Base-by-base conservation (phyloP, 2,113 vertebrate genomes). In the Cinclus mexicanus region DNA sequence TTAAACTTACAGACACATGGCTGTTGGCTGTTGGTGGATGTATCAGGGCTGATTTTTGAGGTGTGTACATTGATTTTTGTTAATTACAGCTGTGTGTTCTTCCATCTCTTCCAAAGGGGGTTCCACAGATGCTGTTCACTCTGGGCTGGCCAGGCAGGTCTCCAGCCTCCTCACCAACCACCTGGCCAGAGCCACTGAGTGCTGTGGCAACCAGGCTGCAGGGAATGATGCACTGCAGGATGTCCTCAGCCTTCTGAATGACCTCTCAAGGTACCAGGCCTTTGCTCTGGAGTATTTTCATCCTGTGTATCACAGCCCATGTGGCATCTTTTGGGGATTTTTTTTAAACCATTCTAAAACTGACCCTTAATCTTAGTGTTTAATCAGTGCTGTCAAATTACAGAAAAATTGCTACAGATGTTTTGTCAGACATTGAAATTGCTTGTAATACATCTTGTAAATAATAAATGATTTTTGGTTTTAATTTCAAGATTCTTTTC, bases 81-180 rank as follows among this genome's bases (percentile, higher is more conserved):
- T 64, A 9, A 46, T 74, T 10, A 26, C 56, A 53, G 2, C 22
- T 37, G 10, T 56, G 21, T 39, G 2, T 85, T 55, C 33, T 93
- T 59, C 74, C 31, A 3, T 77, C 46, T 4, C 28, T 64, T 83
- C 64, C 83, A 35, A 68, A 99, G 99, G 99, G 14, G 98, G 99
- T 29, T 99, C 99, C 41, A 98, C 99, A 7, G 99, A 99, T 41
- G 99, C 99, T 4, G 99, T 99, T 86, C 99, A 99, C 96, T 99
- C 99, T 2, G 99, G 99, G 35, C 97, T 99, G 95, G 99, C 99
- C 53, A 98, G 99, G 24, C 99, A 99, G 96, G 99, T 99, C 78
- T 99, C 99, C 93, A 99, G 98, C 90, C 98, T 99, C 78, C 98
- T 99, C 59, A 99, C 99, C 52, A 99, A 99, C 96, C 99, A 99